phyloP scores from a whole-genome alignment of 2,888 invertebrate species.

The Ormyrus labotus region DNA sequence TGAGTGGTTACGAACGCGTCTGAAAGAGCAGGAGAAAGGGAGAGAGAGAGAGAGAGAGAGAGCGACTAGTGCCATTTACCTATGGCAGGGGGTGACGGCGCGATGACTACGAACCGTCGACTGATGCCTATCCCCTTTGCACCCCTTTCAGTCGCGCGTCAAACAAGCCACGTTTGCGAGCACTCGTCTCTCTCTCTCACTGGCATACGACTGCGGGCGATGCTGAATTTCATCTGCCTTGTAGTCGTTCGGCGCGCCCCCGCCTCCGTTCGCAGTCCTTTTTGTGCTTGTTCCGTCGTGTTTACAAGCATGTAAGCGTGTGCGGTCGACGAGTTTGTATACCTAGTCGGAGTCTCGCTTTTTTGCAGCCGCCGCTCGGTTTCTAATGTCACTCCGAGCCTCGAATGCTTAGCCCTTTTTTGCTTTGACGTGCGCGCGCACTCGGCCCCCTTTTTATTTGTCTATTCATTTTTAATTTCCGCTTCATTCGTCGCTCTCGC shows the following conservation, averaged over 20 bases:
- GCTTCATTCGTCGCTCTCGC: not conserved
- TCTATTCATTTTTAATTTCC: slow-evolving; percentile 14
- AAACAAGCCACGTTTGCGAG: not conserved
- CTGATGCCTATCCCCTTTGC: too few species aligned
- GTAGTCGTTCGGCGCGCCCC: too few species aligned
- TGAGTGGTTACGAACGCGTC: not conserved
- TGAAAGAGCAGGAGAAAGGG: not conserved
- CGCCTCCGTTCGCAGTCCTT: too few species aligned
- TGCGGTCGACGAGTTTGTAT: too few species aligned
- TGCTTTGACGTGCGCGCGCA: slow-evolving; percentile 8
- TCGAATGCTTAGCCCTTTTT: slow-evolving; percentile 22
- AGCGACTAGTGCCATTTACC: slow-evolving; percentile 7
- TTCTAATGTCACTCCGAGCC: not conserved
- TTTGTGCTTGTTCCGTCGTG: too few species aligned
- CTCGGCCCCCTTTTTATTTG: slow-evolving; percentile 4
- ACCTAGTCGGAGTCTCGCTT: too few species aligned
- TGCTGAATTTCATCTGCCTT: too few species aligned
- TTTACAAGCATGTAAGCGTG: too few species aligned
- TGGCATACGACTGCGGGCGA: not conserved
- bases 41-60: not conserved
- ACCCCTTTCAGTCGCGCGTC: slow-evolving; percentile 15
- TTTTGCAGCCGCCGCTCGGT: not conserved
- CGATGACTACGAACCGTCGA: not conserved
- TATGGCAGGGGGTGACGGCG: not conserved
- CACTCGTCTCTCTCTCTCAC: not conserved